Conservation (phyloP, 2,888 invertebrate genomes). For the Megamerina dolium region DNA sequence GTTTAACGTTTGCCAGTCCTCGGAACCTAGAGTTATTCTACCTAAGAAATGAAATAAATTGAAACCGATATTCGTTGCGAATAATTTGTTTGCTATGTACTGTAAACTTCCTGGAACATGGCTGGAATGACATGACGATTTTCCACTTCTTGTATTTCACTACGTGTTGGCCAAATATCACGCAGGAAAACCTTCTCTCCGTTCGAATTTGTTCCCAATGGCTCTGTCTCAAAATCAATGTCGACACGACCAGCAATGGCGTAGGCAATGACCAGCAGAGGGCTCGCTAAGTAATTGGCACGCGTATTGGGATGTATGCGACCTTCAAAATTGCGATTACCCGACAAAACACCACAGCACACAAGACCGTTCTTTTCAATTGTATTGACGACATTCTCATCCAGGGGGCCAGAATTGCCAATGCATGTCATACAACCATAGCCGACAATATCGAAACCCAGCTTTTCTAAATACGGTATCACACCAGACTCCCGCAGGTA, state of each 20-base stretch:
- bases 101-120: slow-evolving; percentile 82
- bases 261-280: slow-evolving; percentile 93
- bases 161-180: slow-evolving; percentile 93
- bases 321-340: slow-evolving; percentile 97
- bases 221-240: slow-evolving; percentile 89
- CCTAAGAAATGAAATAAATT: slow-evolving; percentile 24
- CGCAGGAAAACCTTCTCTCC: slow-evolving; percentile 75
- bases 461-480: slow-evolving; percentile 72
- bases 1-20: slow-evolving; percentile 74
- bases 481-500: slow-evolving; percentile 78
- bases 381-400: slow-evolving; percentile 83
- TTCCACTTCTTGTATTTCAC: slow-evolving; percentile 86
- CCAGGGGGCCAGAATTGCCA: slow-evolving; percentile 94
- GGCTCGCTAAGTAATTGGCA: slow-evolving; percentile 97
- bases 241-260: slow-evolving; percentile 92
- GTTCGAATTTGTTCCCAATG: slow-evolving; percentile 61
- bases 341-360: slow-evolving; percentile 92
- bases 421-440: slow-evolving; percentile 99
- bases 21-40: slow-evolving; percentile 83
- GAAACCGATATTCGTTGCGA: neutral
- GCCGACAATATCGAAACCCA: slow-evolving; percentile 95
- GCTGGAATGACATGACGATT: slow-evolving; percentile 85
- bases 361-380: slow-evolving; percentile 93
- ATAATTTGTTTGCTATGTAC: slow-evolving; percentile 25
- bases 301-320: slow-evolving; percentile 94